Evolutionary conservation across 2,888 invertebrate genomes (phyloP).

Genomic region (Acleris holmiana): DNA sequence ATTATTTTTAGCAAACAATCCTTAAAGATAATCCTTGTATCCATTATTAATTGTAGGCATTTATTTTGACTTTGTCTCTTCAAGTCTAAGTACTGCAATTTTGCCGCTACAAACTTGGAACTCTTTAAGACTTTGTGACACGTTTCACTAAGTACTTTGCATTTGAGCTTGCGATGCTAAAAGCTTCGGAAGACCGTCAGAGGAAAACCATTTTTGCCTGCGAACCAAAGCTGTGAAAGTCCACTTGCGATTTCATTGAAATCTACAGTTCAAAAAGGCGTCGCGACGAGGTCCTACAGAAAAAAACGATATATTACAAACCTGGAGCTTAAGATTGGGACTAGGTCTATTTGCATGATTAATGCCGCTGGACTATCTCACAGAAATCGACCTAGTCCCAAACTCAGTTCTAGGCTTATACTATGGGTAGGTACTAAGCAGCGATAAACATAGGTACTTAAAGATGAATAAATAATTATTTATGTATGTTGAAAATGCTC

Average conservation of each 20-base stretch:
- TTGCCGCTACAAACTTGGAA: constrained; percentile 9
- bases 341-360: neutral
- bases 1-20: no score
- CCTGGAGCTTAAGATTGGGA: neutral
- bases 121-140: constrained; percentile 24
- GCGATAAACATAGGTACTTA: neutral
- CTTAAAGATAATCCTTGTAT: no score
- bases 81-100: constrained; percentile 5
- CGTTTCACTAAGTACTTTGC: constrained; percentile 34
- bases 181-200: constrained; percentile 25
- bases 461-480: neutral
- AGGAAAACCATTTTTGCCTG: constrained; percentile 18
- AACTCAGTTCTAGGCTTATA: no score
- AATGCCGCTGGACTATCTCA: neutral
- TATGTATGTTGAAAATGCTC: neutral
- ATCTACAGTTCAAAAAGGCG: neutral
- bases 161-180: constrained; percentile 25
- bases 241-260: neutral
- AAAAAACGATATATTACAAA: no score
- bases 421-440: no score
- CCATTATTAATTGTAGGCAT: no score
- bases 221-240: constrained; percentile 11
- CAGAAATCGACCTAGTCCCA: no score
- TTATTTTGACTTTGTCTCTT: no score
- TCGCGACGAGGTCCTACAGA: no score